These are phyloP conservation scores for Hypothenemus hampei DNA, from an alignment of 1,140 invertebrate species.

Conservation along the genomic window DNA sequence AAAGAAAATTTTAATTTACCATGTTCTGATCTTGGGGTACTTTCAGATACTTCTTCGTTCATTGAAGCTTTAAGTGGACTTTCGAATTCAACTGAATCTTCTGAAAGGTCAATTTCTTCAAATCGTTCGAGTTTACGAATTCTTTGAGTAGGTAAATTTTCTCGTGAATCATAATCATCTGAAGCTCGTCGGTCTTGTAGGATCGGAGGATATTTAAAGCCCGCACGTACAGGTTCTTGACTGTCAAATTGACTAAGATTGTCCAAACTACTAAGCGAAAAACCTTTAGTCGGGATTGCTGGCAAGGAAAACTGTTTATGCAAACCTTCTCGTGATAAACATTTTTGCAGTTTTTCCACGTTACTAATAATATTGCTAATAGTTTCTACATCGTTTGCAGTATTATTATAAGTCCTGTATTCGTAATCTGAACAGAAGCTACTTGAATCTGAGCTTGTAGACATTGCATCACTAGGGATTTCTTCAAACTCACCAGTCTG, in stretches of 20 bases:
- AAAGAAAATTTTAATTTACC: neutral
- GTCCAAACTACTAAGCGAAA: conserved; percentile 24
- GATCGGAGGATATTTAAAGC: no score
- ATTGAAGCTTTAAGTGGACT: neutral
- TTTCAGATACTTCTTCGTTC: neutral
- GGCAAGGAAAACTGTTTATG: conserved; percentile 33
- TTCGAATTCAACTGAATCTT: neutral
- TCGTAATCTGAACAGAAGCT: conserved; percentile 36
- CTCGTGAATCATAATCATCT: neutral
- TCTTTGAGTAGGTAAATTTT: neutral
- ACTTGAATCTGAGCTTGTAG: conserved; percentile 28
- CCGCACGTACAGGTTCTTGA: no score
- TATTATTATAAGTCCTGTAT: conserved; percentile 16
- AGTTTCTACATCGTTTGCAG: conserved; percentile 36
- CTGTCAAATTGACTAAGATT: neutral
- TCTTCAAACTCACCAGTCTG: conserved; percentile 20
- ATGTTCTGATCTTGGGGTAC: neutral
- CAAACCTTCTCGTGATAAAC: conserved; percentile 13
- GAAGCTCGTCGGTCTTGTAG: conserved; percentile 1
- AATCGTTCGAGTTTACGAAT: neutral
- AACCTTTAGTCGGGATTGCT: conserved; percentile 23
- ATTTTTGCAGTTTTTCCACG: conserved; percentile 39
- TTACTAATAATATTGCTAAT: conserved; percentile 53
- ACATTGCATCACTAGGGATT: conserved; percentile 13
- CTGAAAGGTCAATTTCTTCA: conserved; percentile 5